phyloP scores from a whole-genome alignment of 92 coral and sea anemone species.

The Bergia sp. region DNA sequence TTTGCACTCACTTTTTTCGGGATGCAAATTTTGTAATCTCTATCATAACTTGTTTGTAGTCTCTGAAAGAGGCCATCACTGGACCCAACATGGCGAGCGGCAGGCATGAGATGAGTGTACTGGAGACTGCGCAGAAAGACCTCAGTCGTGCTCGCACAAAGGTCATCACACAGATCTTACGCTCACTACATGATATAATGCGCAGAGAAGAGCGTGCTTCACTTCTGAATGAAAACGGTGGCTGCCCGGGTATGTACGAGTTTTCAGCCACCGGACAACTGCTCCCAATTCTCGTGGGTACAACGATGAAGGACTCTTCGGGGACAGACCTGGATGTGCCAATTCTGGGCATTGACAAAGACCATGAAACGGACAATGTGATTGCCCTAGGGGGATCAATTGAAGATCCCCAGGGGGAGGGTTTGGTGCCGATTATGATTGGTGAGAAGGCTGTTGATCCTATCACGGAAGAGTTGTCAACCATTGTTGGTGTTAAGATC shows the following conservation, averaged over 20 bases:
- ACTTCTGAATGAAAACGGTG: slow-evolving; percentile 88
- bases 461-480: slow-evolving; percentile 84
- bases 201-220: slow-evolving; percentile 92
- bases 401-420: slow-evolving; percentile 98
- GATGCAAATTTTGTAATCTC: neutral
- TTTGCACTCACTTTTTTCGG: too few relatives aligned
- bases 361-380: slow-evolving; percentile 84
- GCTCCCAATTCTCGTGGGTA: slow-evolving; percentile 95
- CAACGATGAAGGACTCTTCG: slow-evolving; percentile 77
- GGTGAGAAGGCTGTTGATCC: slow-evolving; percentile 99
- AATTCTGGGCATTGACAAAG: slow-evolving; percentile 88
- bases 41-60: neutral
- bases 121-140: slow-evolving; percentile 85
- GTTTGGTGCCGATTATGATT: slow-evolving; percentile 95
- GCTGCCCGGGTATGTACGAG: slow-evolving; percentile 98
- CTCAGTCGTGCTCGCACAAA: slow-evolving; percentile 68
- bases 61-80: slow-evolving; percentile 82
- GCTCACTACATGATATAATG: slow-evolving; percentile 88
- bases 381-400: slow-evolving; percentile 96
- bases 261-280: slow-evolving; percentile 96
- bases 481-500: slow-evolving; percentile 88
- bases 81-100: slow-evolving; percentile 85
- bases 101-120: slow-evolving; percentile 89
- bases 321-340: slow-evolving; percentile 96
- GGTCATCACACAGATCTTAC: slow-evolving; percentile 79